Percentiles rank a stretch among this genome's conserved stretches.
phyloP scores from a whole-genome alignment of 2,888 invertebrate genomes.

The Taphrorychus bicolor region DNA sequence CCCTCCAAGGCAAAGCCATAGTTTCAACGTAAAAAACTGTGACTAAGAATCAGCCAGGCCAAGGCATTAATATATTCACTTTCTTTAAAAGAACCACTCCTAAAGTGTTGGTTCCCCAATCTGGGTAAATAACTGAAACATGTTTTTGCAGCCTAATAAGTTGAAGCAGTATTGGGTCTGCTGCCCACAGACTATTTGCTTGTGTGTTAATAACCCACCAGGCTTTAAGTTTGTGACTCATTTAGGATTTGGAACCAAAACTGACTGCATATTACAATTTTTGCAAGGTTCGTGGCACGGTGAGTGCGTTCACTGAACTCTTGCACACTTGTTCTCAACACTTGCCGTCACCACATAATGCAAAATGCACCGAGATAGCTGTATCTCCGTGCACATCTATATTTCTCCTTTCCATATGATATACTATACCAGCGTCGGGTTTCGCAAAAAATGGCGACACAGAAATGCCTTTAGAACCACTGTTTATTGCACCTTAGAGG shows the following conservation, averaged over 20 bases:
- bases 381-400: constrained; percentile 33
- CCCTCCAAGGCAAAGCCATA: neutral
- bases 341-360: constrained; percentile 33
- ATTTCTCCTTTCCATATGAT: constrained; percentile 24
- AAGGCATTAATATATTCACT: neutral
- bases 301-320: constrained; percentile 34
- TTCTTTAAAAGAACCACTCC: neutral
- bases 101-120: too few species aligned
- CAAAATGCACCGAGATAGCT: constrained; percentile 27
- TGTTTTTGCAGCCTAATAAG: neutral
- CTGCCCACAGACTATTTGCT: neutral
- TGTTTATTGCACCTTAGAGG: neutral
- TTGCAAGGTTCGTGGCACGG: neutral
- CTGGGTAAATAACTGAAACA: neutral
- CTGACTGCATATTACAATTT: too few species aligned
- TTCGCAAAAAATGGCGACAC: constrained; percentile 8
- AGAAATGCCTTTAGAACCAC: constrained; percentile 2
- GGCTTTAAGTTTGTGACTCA: neutral
- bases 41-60: neutral
- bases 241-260: too few species aligned
- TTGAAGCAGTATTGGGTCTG: neutral
- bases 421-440: constrained; percentile 22
- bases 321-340: constrained; percentile 17
- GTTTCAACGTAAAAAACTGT: neutral
- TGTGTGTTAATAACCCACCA: too few species aligned